phyloP scores from a whole-genome alignment of 1,140 invertebrate genomes.

The Cotesia typhae region DNA sequence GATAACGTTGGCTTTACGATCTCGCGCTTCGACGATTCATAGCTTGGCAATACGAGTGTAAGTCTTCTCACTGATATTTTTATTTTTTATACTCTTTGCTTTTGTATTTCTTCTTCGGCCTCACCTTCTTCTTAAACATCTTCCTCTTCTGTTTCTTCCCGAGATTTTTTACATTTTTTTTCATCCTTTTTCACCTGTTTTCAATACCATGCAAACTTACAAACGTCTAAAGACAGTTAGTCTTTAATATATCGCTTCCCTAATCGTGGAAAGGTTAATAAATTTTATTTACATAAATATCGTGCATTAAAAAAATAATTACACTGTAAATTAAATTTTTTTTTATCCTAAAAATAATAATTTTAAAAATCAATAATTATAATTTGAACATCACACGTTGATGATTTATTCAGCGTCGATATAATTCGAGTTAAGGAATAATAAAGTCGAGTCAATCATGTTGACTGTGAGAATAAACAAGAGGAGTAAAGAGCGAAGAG shows the following conservation, averaged over 20 bases:
- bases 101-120: constrained; percentile 25
- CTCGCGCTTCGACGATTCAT: constrained; percentile 65
- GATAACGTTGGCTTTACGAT: constrained; percentile 65
- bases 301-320: too few relatives aligned
- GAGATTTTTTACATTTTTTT: constrained; percentile 33
- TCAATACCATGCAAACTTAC: constrained; percentile 20
- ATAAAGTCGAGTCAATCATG: constrained; percentile 31
- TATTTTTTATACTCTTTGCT: constrained; percentile 43
- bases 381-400: neutral
- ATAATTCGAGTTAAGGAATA: constrained; percentile 26
- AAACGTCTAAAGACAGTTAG: too few relatives aligned
- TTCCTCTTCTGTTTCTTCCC: constrained; percentile 19
- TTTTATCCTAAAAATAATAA: too few relatives aligned
- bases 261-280: too few relatives aligned
- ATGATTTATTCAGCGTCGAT: constrained; percentile 20
- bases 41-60: constrained; percentile 57
- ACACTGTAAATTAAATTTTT: too few relatives aligned
- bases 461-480: constrained; percentile 29
- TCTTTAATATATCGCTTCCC: too few relatives aligned
- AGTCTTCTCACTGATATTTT: constrained; percentile 58
- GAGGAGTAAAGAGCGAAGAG: neutral
- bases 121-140: neutral
- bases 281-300: too few relatives aligned
- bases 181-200: constrained; percentile 34
- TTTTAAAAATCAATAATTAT: neutral